A percentile compares a stretch with the other conserved stretches of the same genome.
These are phyloP conservation scores for Sphaeridia pumilis DNA, from an alignment of 2,888 invertebrate genomes.

Conservation along the genomic window DNA sequence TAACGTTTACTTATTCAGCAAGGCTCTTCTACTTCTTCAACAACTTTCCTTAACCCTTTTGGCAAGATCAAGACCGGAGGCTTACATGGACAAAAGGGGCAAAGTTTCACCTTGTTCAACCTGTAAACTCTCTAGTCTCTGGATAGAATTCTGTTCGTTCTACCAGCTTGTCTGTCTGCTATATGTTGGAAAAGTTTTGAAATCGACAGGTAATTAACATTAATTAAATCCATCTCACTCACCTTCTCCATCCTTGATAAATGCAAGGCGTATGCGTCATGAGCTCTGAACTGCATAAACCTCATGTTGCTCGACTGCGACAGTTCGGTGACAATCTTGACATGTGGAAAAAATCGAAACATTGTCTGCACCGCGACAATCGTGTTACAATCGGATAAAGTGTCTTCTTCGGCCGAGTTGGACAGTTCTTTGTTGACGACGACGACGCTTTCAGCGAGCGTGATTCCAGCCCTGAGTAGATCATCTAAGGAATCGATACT, in stretches of 20 bases:
- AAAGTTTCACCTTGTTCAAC: no score
- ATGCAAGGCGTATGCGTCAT: conserved; percentile 91
- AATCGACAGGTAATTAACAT: no score
- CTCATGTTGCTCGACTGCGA: conserved; percentile 98
- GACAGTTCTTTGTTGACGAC: conserved; percentile 89
- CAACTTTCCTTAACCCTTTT: no score
- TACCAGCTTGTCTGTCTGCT: no score
- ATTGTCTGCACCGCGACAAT: conserved; percentile 70
- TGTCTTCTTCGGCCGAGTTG: conserved; percentile 92
- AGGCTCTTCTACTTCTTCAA: no score
- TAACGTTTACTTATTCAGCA: no score
- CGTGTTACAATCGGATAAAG: conserved; percentile 92
- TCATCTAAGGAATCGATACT: conserved; percentile 85
- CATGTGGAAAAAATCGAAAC: conserved; percentile 97
- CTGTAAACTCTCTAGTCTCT: no score
- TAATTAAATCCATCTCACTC: no score
- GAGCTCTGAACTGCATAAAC: conserved; percentile 97
- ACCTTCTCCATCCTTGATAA: conserved; percentile 99
- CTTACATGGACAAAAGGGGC: no score
- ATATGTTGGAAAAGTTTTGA: no score
- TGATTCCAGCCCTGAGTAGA: conserved; percentile 85
- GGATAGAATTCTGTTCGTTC: no score
- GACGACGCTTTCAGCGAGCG: conserved; percentile 84
- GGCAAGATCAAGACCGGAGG: no score
- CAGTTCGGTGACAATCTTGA: conserved; percentile 93